These are phyloP conservation scores for Sminthurinus aureus DNA, from an alignment of 2,888 invertebrate genomes.

Conservation along the genomic window DNA sequence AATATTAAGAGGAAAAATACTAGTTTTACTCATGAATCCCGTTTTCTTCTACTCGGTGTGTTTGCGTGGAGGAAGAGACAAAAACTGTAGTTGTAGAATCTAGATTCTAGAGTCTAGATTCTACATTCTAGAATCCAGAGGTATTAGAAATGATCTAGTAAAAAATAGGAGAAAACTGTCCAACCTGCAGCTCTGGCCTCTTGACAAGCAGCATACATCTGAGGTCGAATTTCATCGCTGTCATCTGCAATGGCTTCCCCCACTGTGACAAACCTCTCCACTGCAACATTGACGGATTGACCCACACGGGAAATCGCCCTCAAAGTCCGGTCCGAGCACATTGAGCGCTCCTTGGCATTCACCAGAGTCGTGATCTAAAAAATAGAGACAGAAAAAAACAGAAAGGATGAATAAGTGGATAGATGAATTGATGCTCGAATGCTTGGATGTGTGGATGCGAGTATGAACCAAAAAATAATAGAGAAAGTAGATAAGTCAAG, in stretches of 20 bases:
- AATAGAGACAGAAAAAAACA: conserved; percentile 23
- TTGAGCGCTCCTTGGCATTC: conserved; percentile 74
- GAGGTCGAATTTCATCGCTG: conserved; percentile 94
- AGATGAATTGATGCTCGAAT: too few species aligned
- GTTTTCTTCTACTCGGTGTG: too few species aligned
- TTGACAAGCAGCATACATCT: conserved; percentile 98
- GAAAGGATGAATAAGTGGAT: neutral
- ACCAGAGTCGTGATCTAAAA: conserved; percentile 87
- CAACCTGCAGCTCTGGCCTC: conserved; percentile 84
- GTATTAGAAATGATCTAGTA: too few species aligned
- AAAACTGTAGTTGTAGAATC: too few species aligned
- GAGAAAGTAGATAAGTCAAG: neutral
- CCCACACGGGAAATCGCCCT: conserved; percentile 85
- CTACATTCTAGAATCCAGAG: too few species aligned
- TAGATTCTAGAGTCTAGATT: too few species aligned
- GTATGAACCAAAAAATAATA: neutral
- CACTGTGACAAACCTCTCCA: conserved; percentile 96
- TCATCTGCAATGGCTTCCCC: conserved; percentile 99
- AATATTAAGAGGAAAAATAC: too few species aligned
- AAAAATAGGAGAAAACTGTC: neutral
- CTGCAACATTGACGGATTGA: conserved; percentile 94
- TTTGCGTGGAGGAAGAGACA: too few species aligned
- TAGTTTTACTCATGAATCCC: too few species aligned
- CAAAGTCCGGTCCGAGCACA: conserved; percentile 65
- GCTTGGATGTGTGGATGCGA: too few species aligned